Evolutionary conservation across 2,797 vertebrate species (phyloP), one percentile per base, ranked within the genome.

Genomic region (Podarcis lilfordi): DNA sequence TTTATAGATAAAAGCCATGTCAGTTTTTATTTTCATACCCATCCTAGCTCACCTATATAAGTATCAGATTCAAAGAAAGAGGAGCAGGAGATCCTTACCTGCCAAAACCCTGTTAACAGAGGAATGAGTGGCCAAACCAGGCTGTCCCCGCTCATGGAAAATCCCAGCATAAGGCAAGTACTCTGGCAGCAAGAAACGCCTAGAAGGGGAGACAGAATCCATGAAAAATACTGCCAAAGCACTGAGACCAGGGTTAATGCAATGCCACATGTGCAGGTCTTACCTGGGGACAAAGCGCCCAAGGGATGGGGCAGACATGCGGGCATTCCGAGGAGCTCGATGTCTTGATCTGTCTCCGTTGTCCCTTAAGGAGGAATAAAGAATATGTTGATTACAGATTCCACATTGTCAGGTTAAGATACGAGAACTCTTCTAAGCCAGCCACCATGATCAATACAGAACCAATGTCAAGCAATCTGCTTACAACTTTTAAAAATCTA

Each of bases 141-240:
- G 98, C 93, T 99, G 99, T 87, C 99, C 99, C 80, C 99, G 96
- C 92, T 99, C 99, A 23, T 99, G 99, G 97, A 99, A 99, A 97
- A 99, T 99, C 66, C 99, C 99, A 91, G 99, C 99, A 25, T 99
- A 99, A 91, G 99, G 99, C 96, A 99, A 97, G 91, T 99, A 99
- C 94, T 99, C 99, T 0, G 99, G 99, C 89, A 99, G 97, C 93
- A 99, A 97, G 96, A 99, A 99, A 59, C 99, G 98, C 92, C 99
- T 99, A 91, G 7, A 90, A 94, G 94, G 87, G 86, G 91, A 93
- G 89, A 93, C 91, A 89, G 61, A 45, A 69, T 0, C 5, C 13
- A 83, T 27, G 80, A 84, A 83, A 93, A 89, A 90, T 35, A 79
- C 19, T 89, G 29, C 13, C n/a, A 76, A 3, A 85, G 10, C n/a